A percentile compares a stretch with the other conserved stretches of the same genome.
Evolutionary conservation across 1,140 invertebrate species (phyloP).

Genomic region (Sitophilus oryzae): DNA sequence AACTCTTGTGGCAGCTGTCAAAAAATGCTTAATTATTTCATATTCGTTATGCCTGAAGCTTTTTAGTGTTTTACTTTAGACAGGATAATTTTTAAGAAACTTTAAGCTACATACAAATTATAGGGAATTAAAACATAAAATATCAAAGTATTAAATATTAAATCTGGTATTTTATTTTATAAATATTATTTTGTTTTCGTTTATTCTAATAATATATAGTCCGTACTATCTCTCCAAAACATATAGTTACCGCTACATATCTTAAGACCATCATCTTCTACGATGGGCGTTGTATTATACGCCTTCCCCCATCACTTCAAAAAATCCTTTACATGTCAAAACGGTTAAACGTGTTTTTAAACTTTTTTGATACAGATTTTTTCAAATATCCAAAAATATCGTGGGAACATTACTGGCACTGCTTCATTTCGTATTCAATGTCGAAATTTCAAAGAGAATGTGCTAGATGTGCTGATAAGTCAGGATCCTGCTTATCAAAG

Average conservation of each 20-base stretch:
- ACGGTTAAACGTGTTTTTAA: neutral
- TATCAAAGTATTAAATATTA: too few relatives aligned
- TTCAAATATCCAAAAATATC: neutral
- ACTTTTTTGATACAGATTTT: neutral
- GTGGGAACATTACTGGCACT: neutral
- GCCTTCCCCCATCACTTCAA: neutral
- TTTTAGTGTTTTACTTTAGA: neutral
- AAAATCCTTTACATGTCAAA: neutral
- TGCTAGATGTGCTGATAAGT: too few relatives aligned
- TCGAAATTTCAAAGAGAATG: too few relatives aligned
- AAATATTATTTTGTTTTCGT: too few relatives aligned
- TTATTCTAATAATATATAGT: neutral
- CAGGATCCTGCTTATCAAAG: too few relatives aligned
- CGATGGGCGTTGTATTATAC: neutral
- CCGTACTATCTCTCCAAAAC: neutral
- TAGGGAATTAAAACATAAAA: too few relatives aligned
- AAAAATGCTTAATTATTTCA: neutral
- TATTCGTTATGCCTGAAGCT: neutral
- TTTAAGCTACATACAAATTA: too few relatives aligned
- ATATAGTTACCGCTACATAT: neutral
- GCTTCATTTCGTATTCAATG: neutral
- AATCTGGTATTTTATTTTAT: too few relatives aligned
- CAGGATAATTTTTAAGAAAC: too few relatives aligned
- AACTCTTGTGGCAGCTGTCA: constrained; percentile 13
- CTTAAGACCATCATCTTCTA: neutral